A percentile compares a stretch with the other conserved stretches of the same genome.
These are phyloP conservation scores for Pyrrhosoma nymphula DNA, from an alignment of 2,888 invertebrate species.

Conservation along the genomic window DNA sequence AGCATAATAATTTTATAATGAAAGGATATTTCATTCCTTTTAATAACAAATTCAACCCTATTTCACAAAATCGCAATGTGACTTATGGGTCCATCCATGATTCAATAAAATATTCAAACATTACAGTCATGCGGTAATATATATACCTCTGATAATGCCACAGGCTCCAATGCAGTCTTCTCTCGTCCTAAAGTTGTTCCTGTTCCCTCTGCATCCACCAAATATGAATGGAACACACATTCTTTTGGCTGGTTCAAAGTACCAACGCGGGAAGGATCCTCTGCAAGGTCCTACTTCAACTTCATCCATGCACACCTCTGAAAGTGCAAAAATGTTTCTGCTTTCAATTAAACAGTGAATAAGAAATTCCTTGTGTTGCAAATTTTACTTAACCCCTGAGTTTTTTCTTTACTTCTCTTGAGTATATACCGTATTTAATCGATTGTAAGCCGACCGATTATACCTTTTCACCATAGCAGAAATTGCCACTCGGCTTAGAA, in stretches of 20 bases:
- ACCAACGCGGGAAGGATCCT: slow-evolving; percentile 92
- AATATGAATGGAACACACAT: slow-evolving; percentile 93
- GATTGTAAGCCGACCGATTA: too few species aligned
- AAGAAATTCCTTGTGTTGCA: too few species aligned
- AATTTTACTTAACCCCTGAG: too few species aligned
- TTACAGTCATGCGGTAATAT: background rate
- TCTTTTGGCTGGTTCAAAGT: slow-evolving; percentile 87
- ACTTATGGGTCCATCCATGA: too few species aligned
- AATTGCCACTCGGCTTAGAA: too few species aligned
- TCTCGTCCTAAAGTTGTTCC: slow-evolving; percentile 78
- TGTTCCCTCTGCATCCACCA: slow-evolving; percentile 85
- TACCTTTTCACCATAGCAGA: too few species aligned
- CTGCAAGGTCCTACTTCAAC: slow-evolving; percentile 92
- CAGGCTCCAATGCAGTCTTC: slow-evolving; percentile 76
- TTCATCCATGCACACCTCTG: slow-evolving; percentile 91
- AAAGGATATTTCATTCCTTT: too few species aligned
- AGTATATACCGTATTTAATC: too few species aligned
- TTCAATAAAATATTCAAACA: background rate
- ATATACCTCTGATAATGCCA: slow-evolving; percentile 72
- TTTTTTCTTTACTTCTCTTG: too few species aligned
- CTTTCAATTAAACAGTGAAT: background rate
- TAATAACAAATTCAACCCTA: too few species aligned
- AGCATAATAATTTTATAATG: too few species aligned
- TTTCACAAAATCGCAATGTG: too few species aligned
- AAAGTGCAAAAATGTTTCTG: slow-evolving; percentile 70